Evolutionary conservation across 2,888 invertebrate species (phyloP), one percentile per base, ranked within the genome.

Genomic region (Ypsolopha sequella): DNA sequence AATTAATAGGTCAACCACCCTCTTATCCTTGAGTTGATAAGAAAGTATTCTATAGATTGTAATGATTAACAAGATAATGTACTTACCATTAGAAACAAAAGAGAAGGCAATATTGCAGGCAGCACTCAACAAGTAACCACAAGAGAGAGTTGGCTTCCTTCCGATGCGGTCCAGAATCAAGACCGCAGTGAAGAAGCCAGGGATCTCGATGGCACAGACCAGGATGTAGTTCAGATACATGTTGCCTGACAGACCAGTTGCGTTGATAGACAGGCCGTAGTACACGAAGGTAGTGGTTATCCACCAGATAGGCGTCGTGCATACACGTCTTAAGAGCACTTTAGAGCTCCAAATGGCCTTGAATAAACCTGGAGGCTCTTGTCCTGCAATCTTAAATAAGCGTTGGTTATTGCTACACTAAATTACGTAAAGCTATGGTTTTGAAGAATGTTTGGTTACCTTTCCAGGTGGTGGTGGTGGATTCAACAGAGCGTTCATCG

Each of bases 181-280:
- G 41, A 89, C 89, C 0, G 91, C 90, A 33, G 89, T 64, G 57
- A 88, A 76, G 68, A 90, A 91, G 0, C 91, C 93, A 0, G 94
- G 94, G 54, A 94, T 90, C 71, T 94, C 94, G 14, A 92, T 88
- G 13, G 88, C 71, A 1, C 88, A 78, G 0, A 90, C 90, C 51
- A 91, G 65, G 46, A 93, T 91, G 65, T 63, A 95, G 75, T 94
- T 95, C 6, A 92, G 65, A 68, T 94, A 92, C 70, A 91, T 91
- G 63, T 92, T 90, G 24, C 93, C 93, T 6, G 91, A 89, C 38
- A 95, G 78, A 1, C 91, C 87, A 1, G 93, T 92, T 0, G 94
- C 91, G 75, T 93, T 94, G 55, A 95, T 84, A 11, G 93, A 92
- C 14, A 95, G 77, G 0, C 95, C 95, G 63, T 93, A 94, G 76